Percentiles rank a stretch among this genome's conserved stretches.
These are phyloP conservation scores for Ennomos quercinarius DNA, from an alignment of 2,888 invertebrate genomes.

Conservation along the genomic window DNA sequence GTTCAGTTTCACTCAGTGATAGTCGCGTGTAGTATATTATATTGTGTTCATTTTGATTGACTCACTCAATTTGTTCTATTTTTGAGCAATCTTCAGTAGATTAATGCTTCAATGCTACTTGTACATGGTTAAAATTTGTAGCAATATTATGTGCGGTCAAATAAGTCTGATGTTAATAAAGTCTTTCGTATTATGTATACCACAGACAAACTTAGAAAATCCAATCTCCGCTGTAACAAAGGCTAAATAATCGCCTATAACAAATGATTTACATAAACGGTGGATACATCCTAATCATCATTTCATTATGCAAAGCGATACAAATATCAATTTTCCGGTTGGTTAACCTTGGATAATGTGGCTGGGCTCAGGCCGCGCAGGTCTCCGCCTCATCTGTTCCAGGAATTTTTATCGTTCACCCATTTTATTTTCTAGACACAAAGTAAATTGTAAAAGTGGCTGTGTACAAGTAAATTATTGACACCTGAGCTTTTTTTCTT, in stretches of 20 bases:
- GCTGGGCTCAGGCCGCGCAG: conserved; percentile 19
- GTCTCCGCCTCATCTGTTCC: not conserved
- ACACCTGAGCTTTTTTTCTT: too few relatives aligned
- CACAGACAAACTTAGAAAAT: conserved; percentile 10
- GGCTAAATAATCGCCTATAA: conserved; percentile 21
- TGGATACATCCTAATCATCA: conserved; percentile 31
- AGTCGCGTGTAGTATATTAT: too few relatives aligned
- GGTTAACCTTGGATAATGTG: conserved; percentile 54
- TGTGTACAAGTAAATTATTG: too few relatives aligned
- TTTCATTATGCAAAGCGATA: conserved; percentile 49
- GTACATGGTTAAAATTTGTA: not conserved
- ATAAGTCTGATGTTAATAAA: not conserved
- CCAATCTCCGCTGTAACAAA: conserved; percentile 10
- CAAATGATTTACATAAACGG: conserved; percentile 30
- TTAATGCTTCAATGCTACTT: not conserved
- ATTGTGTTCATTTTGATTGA: too few relatives aligned
- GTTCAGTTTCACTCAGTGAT: too few relatives aligned
- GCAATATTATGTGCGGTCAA: too few relatives aligned
- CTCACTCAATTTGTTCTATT: not conserved
- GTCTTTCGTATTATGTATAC: not conserved
- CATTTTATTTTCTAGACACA: not conserved
- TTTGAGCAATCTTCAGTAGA: too few relatives aligned
- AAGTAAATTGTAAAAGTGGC: too few relatives aligned
- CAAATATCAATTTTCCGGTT: conserved; percentile 73
- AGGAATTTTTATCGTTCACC: conserved; percentile 10